phyloP scores from a whole-genome alignment of 1,140 invertebrate genomes.

The Mamestra configurata region DNA sequence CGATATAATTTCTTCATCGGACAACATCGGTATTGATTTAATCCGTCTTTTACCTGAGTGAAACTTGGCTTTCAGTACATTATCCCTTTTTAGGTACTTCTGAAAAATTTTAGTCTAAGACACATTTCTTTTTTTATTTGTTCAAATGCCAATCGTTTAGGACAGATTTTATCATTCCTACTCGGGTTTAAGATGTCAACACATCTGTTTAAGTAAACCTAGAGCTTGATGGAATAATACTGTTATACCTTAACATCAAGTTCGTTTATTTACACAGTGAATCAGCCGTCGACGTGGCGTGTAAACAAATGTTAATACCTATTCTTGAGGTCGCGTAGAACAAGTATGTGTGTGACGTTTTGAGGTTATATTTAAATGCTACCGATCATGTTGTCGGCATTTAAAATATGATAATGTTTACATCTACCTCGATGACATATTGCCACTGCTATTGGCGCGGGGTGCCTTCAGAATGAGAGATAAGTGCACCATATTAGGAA shows the following conservation, averaged over 20 bases:
- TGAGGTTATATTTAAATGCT: constrained; percentile 12
- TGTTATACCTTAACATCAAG: constrained; percentile 3
- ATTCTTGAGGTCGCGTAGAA: constrained; percentile 14
- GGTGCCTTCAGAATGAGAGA: too few relatives aligned
- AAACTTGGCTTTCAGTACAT: too few relatives aligned
- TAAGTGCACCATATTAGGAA: too few relatives aligned
- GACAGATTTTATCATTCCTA: too few relatives aligned
- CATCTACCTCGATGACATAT: too few relatives aligned
- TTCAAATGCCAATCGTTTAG: too few relatives aligned
- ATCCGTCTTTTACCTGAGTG: too few relatives aligned
- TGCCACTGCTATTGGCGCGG: not conserved
- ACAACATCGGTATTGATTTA: too few relatives aligned
- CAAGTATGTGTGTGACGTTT: not conserved
- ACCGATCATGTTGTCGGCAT: not conserved
- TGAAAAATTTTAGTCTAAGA: too few relatives aligned
- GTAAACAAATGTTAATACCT: constrained; percentile 35
- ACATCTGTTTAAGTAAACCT: not conserved
- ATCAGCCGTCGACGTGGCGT: not conserved
- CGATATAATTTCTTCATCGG: too few relatives aligned
- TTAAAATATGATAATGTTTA: not conserved
- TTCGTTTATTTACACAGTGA: constrained; percentile 24
- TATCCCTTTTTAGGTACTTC: too few relatives aligned
- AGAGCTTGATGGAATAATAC: not conserved
- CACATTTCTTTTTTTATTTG: too few relatives aligned
- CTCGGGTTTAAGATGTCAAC: not conserved